phyloP scores from a whole-genome alignment of 2,113 vertebrate genomes.

The Odocoileus hemionus region DNA sequence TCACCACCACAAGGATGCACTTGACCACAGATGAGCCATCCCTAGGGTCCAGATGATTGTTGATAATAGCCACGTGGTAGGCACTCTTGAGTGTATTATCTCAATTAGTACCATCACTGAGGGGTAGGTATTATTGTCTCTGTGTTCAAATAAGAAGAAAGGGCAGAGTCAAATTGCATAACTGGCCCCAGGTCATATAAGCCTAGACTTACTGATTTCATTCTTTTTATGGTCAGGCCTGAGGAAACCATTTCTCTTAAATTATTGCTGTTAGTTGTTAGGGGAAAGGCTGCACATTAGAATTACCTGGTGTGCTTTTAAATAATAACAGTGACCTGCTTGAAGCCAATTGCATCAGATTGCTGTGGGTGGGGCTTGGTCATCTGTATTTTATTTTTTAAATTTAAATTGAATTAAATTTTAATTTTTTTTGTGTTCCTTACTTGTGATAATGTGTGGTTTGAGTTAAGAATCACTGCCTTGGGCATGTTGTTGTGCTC shows the following conservation, averaged over 20 bases:
- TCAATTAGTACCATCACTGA: background rate
- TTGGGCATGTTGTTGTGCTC: background rate
- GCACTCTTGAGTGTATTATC: background rate
- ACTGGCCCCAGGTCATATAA: background rate
- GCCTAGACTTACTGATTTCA: background rate
- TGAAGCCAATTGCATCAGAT: background rate
- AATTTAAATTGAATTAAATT: background rate
- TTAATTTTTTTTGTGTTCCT: background rate
- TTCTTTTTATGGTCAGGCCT: background rate
- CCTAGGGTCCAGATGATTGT: background rate
- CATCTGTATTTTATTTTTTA: background rate
- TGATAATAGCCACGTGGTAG: background rate
- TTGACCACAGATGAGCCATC: background rate
- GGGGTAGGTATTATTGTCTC: background rate
- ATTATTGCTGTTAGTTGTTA: background rate
- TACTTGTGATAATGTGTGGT: background rate
- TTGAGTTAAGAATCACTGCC: background rate
- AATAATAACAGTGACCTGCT: background rate
- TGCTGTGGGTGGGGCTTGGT: background rate
- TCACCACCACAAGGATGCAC: background rate
- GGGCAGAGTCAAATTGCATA: background rate
- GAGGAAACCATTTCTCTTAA: background rate
- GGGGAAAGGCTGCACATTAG: background rate
- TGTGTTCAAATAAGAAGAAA: background rate
- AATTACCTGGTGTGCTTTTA: background rate